Evolutionary conservation across 64 coral and sea anemone species (phyloP), one percentile per base, ranked within the genome.

Genomic region (Catalaphyllia jardinei): DNA sequence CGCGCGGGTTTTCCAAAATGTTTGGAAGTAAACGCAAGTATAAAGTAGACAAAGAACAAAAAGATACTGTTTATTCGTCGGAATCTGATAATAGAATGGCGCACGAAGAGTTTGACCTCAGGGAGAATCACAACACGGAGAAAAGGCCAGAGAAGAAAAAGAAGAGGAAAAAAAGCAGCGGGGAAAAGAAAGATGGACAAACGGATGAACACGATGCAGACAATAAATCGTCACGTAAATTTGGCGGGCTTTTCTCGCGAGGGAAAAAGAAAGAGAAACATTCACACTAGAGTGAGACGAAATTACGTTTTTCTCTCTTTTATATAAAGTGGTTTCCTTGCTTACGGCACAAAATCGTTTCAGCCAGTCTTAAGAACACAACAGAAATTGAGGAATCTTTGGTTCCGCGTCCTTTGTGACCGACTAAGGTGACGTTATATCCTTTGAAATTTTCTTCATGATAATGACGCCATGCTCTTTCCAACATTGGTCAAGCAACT

Each of bases 191-290:
- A 6, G 88, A 90, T 18, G 42, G 15, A 73, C 51, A 65, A 69
- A 6, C 77, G 25, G 63, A 69, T 29, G 65, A 82, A 72, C 42
- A 46, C 42, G 49, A 29, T 31, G 10, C 46, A 33, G 54, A 17
- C 25, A 73, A 73, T 8, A 80, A 29, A 33, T 28, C 63, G 27
- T 60, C 77, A 52, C 78, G 64, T 15, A 90, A 90, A 42, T 73
- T 60, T 60, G 79, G 77, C 11, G 71, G 88, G 22, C 55, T 90
- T 9, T 90, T 90, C 77, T 80, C 77, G 27, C 88, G 77, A 60
- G 76, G 78, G 1, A 90, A 90, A 82, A 85, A 85, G 38, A 51
- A 33, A 80, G 62, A 72, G 0, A 89, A 33, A 71, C 74, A 67
- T 1, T 38, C 27, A 10, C 17, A 55, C 7, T 27, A 12, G 14